Base-by-base conservation (phyloP, 2,113 vertebrate genomes). In the Semnornis frantzii region DNA sequence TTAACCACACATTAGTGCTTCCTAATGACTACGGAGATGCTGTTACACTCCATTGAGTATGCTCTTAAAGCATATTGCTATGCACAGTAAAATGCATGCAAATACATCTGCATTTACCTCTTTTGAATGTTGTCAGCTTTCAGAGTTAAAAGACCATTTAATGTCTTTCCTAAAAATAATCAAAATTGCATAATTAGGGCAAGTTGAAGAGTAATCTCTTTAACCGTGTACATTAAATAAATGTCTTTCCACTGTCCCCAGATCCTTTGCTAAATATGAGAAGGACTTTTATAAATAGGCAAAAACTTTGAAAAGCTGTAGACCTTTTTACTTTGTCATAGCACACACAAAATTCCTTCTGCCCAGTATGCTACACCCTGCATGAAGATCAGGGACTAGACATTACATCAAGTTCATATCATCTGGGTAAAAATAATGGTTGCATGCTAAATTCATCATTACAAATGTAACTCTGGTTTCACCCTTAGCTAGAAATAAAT, bases 1-100 rank as follows among this genome's bases (percentile, higher is more conserved):
- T 94, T 81, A 92, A 71, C 93, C 91, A 93, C 81, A 88, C 89
- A 94, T 97, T 96, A 96, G 92, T 80, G 71, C 71, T 65, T 86
- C 70, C 70, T 95, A 93, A 96, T 82, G 86, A 95, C 73, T 91
- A 19, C 0, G 1, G 94, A 94, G 92, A 95, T 34, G 14, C 82
- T 21, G 70, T 83, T 82, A 70, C 66, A 34, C 58, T 85, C 82
- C 86, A 79, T 7, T 44, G 84, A 91, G 83, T 60, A 70, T n/a
- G 69, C 71, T 96, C 89, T 90, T 81, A 86, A 80, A 84, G 65
- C 63, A 62, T 70, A 94, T 85, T 89, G 90, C 89, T 85, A 89
- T 68, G 87, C 91, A 88, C 72, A 92, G 84, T 87, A 92, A 93
- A 89, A 91, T 30, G 39, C 75, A 79, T 33, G 71, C 68, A 94